Percentiles rank a stretch among this genome's conserved stretches.
phyloP scores from a whole-genome alignment of 2,888 invertebrate genomes.

The Drosophila prostipennis region DNA sequence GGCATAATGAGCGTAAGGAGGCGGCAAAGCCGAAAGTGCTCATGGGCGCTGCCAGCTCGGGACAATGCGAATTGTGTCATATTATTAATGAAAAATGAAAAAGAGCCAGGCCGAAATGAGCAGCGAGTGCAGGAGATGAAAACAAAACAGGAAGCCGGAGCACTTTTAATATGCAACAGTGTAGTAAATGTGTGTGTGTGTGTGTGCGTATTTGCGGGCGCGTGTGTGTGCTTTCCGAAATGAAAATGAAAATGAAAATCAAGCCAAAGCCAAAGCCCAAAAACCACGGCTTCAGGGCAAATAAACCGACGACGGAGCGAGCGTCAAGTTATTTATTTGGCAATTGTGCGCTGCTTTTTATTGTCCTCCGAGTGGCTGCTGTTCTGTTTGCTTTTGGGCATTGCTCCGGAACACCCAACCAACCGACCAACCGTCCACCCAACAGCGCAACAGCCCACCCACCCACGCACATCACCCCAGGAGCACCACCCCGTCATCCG shows the following conservation, averaged over 20 bases:
- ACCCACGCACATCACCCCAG: conserved; percentile 13
- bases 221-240: conserved; percentile 46
- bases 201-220: conserved; percentile 21
- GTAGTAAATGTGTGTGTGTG: conserved; percentile 23
- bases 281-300: conserved; percentile 65
- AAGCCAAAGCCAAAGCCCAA: conserved; percentile 57
- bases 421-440: not conserved
- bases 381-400: conserved; percentile 69
- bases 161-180: conserved; percentile 75
- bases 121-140: conserved; percentile 47
- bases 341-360: conserved; percentile 75
- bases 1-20: conserved; percentile 80
- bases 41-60: conserved; percentile 69
- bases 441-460: conserved; percentile 4
- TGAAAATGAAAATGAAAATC: conserved; percentile 76
- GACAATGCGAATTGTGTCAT: conserved; percentile 78
- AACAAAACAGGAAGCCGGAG: conserved; percentile 64
- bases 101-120: conserved; percentile 60
- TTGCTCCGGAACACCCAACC: conserved; percentile 32
- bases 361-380: conserved; percentile 67
- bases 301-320: conserved; percentile 60
- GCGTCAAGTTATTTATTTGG: conserved; percentile 79
- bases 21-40: conserved; percentile 76
- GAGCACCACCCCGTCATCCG: conserved; percentile 11
- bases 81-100: conserved; percentile 78